Evolutionary conservation across 2,888 invertebrate genomes (phyloP).

Genomic region (Hoplodrina ambigua): DNA sequence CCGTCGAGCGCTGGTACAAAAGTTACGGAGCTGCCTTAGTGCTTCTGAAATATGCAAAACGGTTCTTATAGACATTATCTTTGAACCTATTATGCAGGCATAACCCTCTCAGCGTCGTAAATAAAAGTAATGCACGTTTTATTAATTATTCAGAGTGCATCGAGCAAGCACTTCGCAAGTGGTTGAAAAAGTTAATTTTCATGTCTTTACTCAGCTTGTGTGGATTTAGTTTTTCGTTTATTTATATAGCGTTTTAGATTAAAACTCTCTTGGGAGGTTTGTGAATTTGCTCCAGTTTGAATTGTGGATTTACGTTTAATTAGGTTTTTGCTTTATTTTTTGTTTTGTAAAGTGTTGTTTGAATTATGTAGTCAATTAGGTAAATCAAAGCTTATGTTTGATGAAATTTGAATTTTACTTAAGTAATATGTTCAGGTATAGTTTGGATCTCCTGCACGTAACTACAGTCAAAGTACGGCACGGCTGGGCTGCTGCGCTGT

Average conservation of each 20-base stretch:
- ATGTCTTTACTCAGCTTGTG: slow-evolving; percentile 47
- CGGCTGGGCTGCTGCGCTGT: no score
- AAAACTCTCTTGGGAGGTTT: slow-evolving; percentile 35
- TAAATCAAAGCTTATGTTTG: not conserved
- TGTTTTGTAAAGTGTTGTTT: not conserved
- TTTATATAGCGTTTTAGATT: slow-evolving; percentile 49
- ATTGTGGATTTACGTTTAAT: slow-evolving; percentile 17
- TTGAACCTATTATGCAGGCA: slow-evolving; percentile 60
- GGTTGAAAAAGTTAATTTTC: slow-evolving; percentile 59
- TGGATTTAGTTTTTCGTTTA: slow-evolving; percentile 45
- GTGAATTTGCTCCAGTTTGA: not conserved
- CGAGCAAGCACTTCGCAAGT: slow-evolving; percentile 57
- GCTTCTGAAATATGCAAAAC: slow-evolving; percentile 70
- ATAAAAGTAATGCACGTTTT: slow-evolving; percentile 67
- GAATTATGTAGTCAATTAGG: not conserved
- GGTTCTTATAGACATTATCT: slow-evolving; percentile 67
- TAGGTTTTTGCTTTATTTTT: slow-evolving; percentile 1
- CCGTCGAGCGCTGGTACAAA: slow-evolving; percentile 42
- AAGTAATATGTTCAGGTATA: no score
- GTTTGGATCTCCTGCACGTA: no score
- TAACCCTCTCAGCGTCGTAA: slow-evolving; percentile 55
- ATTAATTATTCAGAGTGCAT: slow-evolving; percentile 75
- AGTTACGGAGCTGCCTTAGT: slow-evolving; percentile 61
- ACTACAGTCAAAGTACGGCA: no score
- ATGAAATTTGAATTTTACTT: no score